These are phyloP conservation scores for Mobula birostris DNA, from an alignment of 2,113 vertebrate species.

Conservation along the genomic window DNA sequence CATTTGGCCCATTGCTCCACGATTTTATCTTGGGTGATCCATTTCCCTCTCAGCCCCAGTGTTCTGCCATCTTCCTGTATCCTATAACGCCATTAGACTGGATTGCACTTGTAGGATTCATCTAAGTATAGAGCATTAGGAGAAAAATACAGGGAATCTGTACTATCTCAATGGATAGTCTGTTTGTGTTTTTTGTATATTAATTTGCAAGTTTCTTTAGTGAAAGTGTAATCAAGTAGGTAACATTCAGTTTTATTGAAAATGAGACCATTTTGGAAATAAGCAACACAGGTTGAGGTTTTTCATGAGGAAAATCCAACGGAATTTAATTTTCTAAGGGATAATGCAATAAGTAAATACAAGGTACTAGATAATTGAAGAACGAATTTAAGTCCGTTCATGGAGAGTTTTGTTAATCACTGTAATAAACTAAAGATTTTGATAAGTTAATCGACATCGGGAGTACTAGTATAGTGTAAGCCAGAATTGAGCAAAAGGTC, in stretches of 20 bases:
- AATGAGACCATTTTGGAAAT: background rate
- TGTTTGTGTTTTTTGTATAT: background rate
- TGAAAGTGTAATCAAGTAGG: constrained; percentile 5
- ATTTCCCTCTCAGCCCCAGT: too few relatives aligned
- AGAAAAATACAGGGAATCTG: background rate
- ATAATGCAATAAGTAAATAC: background rate
- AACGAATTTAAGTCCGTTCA: background rate
- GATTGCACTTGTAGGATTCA: constrained; percentile 1
- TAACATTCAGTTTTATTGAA: background rate
- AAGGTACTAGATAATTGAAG: background rate
- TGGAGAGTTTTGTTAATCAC: background rate
- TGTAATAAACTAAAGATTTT: background rate
- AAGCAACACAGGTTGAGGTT: background rate
- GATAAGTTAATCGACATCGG: background rate
- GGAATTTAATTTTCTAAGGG: background rate
- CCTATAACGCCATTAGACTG: too few relatives aligned
- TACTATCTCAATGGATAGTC: background rate
- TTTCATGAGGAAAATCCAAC: background rate
- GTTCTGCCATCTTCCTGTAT: too few relatives aligned
- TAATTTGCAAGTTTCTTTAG: background rate
- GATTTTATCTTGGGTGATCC: too few relatives aligned
- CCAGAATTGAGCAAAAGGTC: background rate
- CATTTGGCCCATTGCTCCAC: too few relatives aligned
- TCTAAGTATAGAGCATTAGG: background rate
- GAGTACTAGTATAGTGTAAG: background rate